These are phyloP conservation scores for Hapalemur alaotrensis DNA, from an alignment of 2,797 vertebrate species.

Conservation along the genomic window DNA sequence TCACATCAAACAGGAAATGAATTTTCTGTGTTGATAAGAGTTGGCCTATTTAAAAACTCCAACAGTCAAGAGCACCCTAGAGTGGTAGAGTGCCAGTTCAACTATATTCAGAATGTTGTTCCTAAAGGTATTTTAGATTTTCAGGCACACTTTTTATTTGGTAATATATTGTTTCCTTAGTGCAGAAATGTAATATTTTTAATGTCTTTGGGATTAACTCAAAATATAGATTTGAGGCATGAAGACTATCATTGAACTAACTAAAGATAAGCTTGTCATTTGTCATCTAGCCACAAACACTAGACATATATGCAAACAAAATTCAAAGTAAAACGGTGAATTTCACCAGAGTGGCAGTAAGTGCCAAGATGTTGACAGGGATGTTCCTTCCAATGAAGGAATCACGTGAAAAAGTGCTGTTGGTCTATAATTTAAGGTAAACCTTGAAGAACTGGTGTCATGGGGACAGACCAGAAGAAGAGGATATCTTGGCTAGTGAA, in stretches of 20 bases:
- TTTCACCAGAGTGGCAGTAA: neutral
- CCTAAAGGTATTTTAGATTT: neutral
- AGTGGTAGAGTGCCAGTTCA: neutral
- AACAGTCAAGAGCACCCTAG: neutral
- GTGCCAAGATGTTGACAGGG: neutral
- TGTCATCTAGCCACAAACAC: neutral
- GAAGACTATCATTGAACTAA: slow-evolving; percentile 1
- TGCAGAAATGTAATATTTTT: neutral
- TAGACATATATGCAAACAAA: neutral
- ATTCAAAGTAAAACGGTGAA: neutral
- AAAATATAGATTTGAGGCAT: slow-evolving; percentile 8
- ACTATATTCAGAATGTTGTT: neutral
- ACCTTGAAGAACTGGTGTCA: neutral
- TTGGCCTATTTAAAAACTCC: neutral
- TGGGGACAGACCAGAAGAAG: neutral
- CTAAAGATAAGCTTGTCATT: neutral
- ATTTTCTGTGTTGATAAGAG: slow-evolving; percentile 17
- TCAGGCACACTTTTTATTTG: neutral
- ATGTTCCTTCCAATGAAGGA: neutral
- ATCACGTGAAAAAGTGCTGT: neutral
- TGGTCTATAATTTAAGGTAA: neutral
- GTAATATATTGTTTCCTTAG: neutral
- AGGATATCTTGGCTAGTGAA: neutral
- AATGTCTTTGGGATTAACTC: neutral
- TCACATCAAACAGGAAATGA: slow-evolving; percentile 19